phyloP scores from a whole-genome alignment of 2,888 invertebrate genomes.

The Cataglyphis albicans region DNA sequence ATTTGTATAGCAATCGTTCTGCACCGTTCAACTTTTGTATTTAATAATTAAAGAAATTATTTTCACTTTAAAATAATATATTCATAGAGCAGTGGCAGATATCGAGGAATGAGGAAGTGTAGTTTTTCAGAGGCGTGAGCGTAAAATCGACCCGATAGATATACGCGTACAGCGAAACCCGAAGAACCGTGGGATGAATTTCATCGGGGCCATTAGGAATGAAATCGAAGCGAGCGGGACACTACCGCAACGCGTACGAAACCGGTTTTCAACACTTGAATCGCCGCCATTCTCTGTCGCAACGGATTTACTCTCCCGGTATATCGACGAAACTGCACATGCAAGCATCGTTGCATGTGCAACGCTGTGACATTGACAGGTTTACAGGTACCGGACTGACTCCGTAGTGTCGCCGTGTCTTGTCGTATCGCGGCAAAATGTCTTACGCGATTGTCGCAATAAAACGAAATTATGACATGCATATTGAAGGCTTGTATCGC shows the following conservation, averaged over 20 bases:
- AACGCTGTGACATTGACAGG: conserved; percentile 62
- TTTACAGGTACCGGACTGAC: conserved; percentile 28
- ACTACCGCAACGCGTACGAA: conserved; percentile 76
- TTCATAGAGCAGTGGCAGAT: neutral
- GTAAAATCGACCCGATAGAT: conserved; percentile 51
- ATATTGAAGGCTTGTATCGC: neutral
- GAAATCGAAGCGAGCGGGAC: conserved; percentile 79
- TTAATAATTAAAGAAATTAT: neutral
- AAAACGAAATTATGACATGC: neutral
- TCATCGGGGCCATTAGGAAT: conserved; percentile 78
- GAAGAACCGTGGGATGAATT: conserved; percentile 75
- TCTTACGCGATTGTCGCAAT: conserved; percentile 12
- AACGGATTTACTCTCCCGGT: conserved; percentile 56
- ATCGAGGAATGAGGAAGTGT: conserved; percentile 22
- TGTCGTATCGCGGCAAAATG: conserved; percentile 59
- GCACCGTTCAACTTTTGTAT: neutral
- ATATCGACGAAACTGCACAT: conserved; percentile 49
- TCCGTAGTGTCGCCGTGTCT: conserved; percentile 35
- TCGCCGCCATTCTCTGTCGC: conserved; percentile 68
- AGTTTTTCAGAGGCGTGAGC: neutral
- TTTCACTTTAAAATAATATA: neutral
- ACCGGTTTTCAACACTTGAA: conserved; percentile 76
- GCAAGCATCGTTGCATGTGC: conserved; percentile 64
- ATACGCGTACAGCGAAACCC: conserved; percentile 36
- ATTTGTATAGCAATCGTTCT: neutral